Conservation (phyloP, 2,888 invertebrate genomes). For the Dicranocentrus wangi region DNA sequence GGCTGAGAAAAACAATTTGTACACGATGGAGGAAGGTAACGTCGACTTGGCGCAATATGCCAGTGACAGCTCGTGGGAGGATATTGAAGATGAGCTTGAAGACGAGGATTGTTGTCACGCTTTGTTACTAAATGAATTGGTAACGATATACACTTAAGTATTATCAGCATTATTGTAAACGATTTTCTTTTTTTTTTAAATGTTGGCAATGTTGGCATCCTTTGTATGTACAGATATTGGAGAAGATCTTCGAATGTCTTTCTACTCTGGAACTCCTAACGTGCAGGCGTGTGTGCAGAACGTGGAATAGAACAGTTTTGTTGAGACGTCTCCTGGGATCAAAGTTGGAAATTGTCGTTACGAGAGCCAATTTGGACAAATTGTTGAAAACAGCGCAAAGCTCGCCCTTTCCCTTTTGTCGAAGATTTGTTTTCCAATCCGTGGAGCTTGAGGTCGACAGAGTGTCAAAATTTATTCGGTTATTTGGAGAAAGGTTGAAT, state of each 20-base stretch:
- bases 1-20: background rate
- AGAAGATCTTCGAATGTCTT: constrained; percentile 60
- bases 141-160: constrained; percentile 25
- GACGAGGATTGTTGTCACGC: constrained; percentile 39
- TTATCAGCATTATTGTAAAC: background rate
- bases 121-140: constrained; percentile 53
- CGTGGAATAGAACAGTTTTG: constrained; percentile 61
- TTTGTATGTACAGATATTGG: constrained; percentile 58
- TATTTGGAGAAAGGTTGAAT: constrained; percentile 46
- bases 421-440: constrained; percentile 50
- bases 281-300: constrained; percentile 47
- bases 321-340: constrained; percentile 51
- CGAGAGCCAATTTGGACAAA: constrained; percentile 44
- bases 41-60: constrained; percentile 19
- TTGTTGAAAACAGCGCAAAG: constrained; percentile 34
- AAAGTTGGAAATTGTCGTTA: constrained; percentile 42
- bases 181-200: background rate
- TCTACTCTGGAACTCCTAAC: constrained; percentile 35
- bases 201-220: background rate
- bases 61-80: constrained; percentile 51
- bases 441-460: constrained; percentile 49
- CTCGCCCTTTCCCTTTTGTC: constrained; percentile 43
- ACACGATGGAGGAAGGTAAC: background rate
- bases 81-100: constrained; percentile 29
- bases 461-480: constrained; percentile 39